Percentiles rank a stretch among this genome's conserved stretches.
Conservation (phyloP, 2,113 vertebrate species). For the Microcebus jonahi region DNA sequence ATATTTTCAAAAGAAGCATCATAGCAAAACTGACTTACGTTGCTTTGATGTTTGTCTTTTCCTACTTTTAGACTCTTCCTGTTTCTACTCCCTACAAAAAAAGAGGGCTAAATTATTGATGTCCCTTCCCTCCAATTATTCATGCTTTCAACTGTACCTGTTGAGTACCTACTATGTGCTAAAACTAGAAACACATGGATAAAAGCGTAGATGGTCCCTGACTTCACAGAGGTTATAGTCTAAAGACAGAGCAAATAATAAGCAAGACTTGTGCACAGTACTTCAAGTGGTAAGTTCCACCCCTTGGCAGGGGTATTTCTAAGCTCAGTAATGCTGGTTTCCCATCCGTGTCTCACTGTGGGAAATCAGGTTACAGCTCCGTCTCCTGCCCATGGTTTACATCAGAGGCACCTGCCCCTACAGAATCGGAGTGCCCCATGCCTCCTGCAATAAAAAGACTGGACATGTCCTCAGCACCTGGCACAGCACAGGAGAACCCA, state of each 20-base stretch:
- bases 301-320: not conserved
- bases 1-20: conserved; percentile 14
- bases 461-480: not conserved
- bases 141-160: not conserved
- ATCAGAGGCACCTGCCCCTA: not conserved
- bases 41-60: not conserved
- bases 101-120: not conserved
- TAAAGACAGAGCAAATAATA: not conserved
- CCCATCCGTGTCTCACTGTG: not conserved
- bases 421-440: not conserved
- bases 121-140: not conserved
- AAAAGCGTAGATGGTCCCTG: not conserved
- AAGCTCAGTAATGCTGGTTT: not conserved
- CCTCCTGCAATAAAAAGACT: not conserved
- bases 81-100: not conserved
- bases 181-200: not conserved
- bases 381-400: not conserved
- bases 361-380: not conserved
- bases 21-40: not conserved
- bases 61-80: not conserved
- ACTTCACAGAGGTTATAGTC: not conserved
- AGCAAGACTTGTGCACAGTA: not conserved
- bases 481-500: not conserved
- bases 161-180: not conserved
- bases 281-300: not conserved